Conservation (phyloP, 2,797 vertebrate species). For the Brachyalestes nurse region DNA sequence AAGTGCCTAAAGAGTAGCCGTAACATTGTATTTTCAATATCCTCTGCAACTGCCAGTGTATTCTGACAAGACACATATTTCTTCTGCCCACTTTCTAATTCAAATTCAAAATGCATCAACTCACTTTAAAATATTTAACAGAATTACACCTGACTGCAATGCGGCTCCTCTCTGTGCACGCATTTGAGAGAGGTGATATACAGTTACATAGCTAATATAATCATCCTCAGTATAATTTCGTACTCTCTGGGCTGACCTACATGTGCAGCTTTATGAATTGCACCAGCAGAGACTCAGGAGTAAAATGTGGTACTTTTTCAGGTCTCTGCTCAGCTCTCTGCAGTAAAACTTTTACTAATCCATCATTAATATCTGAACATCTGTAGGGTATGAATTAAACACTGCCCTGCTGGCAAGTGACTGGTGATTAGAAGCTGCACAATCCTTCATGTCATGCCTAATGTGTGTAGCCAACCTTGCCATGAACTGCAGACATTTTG, state of each 20-base stretch:
- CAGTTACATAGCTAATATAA: background rate
- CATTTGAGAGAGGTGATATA: background rate
- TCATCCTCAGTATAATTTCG: background rate
- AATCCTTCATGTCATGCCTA: conserved; percentile 26
- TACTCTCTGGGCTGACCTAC: background rate
- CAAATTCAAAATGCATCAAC: background rate
- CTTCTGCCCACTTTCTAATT: background rate
- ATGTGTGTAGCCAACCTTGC: conserved; percentile 32
- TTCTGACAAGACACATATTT: background rate
- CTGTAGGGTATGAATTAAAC: conserved; percentile 34
- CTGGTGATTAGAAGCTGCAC: conserved; percentile 29
- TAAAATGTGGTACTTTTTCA: background rate
- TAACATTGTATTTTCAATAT: background rate
- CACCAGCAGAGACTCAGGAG: background rate
- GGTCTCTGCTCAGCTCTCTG: background rate
- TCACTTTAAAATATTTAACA: background rate
- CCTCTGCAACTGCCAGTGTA: background rate
- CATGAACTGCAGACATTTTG: conserved; percentile 32
- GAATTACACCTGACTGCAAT: conserved; percentile 4
- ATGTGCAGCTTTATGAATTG: conserved; percentile 15
- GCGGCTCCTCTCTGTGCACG: background rate
- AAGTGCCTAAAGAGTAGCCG: background rate
- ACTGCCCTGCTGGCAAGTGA: conserved; percentile 14
- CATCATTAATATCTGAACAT: conserved; percentile 33
- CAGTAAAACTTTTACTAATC: conserved; percentile 19